Conservation (phyloP, 1,140 invertebrate genomes). For the Drosophila rufa region DNA sequence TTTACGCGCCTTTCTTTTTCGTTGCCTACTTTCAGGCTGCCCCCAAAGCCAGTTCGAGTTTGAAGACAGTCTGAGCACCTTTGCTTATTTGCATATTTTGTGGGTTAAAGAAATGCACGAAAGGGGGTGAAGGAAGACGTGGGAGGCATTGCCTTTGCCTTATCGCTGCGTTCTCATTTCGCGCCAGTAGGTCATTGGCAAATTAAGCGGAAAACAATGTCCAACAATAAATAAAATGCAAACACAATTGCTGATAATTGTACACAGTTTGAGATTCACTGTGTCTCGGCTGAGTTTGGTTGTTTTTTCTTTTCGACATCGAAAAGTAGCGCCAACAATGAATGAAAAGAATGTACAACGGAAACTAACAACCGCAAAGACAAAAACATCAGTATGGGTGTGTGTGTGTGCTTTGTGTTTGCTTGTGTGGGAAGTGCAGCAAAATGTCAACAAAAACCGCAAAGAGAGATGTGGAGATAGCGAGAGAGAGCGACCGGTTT, state of each 20-base stretch:
- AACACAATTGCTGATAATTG: constrained; percentile 24
- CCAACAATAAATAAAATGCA: constrained; percentile 11
- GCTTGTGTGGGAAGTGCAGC: constrained; percentile 44
- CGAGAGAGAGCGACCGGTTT: constrained; percentile 47
- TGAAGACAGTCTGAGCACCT: background rate
- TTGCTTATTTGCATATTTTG: constrained; percentile 30
- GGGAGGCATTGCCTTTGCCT: constrained; percentile 8
- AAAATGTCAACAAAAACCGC: constrained; percentile 66
- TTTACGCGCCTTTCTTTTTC: background rate
- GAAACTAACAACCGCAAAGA: constrained; percentile 31
- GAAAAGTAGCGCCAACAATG: constrained; percentile 35
- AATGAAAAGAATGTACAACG: constrained; percentile 60
- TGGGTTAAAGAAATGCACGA: background rate
- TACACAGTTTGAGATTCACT: constrained; percentile 20
- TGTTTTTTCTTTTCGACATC: constrained; percentile 18
- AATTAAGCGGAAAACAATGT: constrained; percentile 44
- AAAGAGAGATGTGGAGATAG: constrained; percentile 21
- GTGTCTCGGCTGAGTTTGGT: constrained; percentile 1
- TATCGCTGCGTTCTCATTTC: constrained; percentile 33
- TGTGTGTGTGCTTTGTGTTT: background rate
- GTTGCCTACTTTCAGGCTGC: constrained; percentile 59
- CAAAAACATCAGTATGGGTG: constrained; percentile 11
- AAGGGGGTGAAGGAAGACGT: background rate
- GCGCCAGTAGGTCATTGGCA: constrained; percentile 70
- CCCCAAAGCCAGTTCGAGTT: background rate